These are phyloP conservation scores for Sorex maritimensis DNA, from an alignment of 2,797 vertebrate species.

Conservation along the genomic window DNA sequence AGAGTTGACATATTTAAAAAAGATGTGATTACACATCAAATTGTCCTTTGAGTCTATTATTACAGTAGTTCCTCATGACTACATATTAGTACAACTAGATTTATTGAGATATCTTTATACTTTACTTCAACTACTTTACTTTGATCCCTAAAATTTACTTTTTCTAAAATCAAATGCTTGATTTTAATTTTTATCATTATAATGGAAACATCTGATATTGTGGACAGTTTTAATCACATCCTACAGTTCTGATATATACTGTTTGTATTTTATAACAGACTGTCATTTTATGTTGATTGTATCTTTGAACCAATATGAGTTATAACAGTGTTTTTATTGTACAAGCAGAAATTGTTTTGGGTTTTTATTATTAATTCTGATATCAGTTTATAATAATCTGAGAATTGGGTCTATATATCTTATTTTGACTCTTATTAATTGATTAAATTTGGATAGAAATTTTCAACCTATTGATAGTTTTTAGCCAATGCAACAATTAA, in stretches of 20 bases:
- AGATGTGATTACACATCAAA: neutral
- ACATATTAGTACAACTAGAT: neutral
- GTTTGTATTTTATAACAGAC: neutral
- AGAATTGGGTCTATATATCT: neutral
- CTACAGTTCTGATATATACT: neutral
- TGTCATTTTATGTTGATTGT: neutral
- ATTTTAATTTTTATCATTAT: neutral
- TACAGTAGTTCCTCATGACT: neutral
- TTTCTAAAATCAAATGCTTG: neutral
- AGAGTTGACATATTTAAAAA: neutral
- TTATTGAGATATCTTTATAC: conserved; percentile 3
- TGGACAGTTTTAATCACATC: neutral
- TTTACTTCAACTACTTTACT: neutral
- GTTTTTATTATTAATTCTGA: conserved; percentile 57
- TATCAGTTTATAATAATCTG: conserved; percentile 8
- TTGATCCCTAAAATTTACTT: neutral
- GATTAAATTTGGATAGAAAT: neutral
- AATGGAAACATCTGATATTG: conserved; percentile 2
- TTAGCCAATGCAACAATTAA: neutral
- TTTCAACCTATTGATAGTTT: conserved; percentile 45
- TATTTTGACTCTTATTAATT: conserved; percentile 41
- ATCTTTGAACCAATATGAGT: neutral
- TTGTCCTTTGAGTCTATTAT: conserved; percentile 1
- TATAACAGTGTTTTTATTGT: conserved; percentile 43
- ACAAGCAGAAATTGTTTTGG: neutral